Evolutionary conservation across 2,888 invertebrate species (phyloP), one percentile per base, ranked within the genome.

Genomic region (Pediacus dermestoides): DNA sequence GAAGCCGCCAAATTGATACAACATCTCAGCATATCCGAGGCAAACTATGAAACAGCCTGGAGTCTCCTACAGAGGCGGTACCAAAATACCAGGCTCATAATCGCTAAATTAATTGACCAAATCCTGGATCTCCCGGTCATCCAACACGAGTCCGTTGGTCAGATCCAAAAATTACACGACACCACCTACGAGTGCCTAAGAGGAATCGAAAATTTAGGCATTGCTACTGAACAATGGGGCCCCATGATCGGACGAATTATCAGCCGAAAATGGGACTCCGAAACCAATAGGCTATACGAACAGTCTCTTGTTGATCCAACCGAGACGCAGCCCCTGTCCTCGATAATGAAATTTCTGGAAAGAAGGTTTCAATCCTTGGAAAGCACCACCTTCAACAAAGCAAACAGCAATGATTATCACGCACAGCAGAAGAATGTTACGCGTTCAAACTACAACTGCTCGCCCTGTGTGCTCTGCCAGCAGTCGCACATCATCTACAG

Each of bases 331-430:
- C 6, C 21, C 15, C 13, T 16, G n/a, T 8, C 14, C 4, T 16
- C 7, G 12, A 12, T 30, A n/a, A 9, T 27, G 22, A 9, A 11
- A 4, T 37, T 37, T 16, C 15, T 37, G 6, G 15, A 25, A 14
- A 18, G n/a, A 13, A 23, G 37, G n/a, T 37, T 37, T 18, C 31
- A 37, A 15, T 31, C 30, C 9, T 11, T 37, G 4, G 25, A 28
- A 31, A 28, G n/a, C n/a, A n/a, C n/a, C n/a, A n/a, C n/a, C n/a
- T n/a, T n/a, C n/a, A n/a, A n/a, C n/a, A n/a, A n/a, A n/a, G n/a
- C n/a, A n/a, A n/a, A n/a, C n/a, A n/a, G n/a, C n/a, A n/a, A n/a
- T n/a, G n/a, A n/a, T n/a, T n/a, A n/a, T n/a, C n/a, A n/a, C n/a
- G n/a, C n/a, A n/a, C n/a, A n/a, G n/a, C n/a, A n/a, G n/a, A n/a